These are phyloP conservation scores for Camelus dromedarius DNA, from an alignment of 2,113 vertebrate species.

Conservation along the genomic window DNA sequence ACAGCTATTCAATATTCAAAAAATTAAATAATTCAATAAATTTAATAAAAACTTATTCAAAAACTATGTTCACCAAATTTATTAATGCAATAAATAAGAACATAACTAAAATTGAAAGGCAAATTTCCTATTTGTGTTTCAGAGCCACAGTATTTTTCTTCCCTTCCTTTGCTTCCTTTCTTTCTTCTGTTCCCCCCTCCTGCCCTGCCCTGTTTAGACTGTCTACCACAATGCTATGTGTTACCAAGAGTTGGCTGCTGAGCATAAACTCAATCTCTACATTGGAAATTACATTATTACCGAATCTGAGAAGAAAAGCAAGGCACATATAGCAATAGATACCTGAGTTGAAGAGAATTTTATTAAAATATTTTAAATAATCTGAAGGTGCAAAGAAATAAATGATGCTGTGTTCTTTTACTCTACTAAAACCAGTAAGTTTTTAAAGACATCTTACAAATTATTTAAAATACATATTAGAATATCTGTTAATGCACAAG, in stretches of 20 bases:
- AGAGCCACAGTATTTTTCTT: not conserved
- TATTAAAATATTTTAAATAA: conserved; percentile 22
- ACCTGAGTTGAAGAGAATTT: not conserved
- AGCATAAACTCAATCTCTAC: not conserved
- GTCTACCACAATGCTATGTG: not conserved
- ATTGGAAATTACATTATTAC: not conserved
- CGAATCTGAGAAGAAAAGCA: not conserved
- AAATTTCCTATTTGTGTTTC: conserved; percentile 9
- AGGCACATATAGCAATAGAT: not conserved
- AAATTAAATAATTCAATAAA: not conserved
- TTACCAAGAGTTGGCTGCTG: not conserved
- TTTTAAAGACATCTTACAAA: not conserved
- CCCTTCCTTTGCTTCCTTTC: not conserved
- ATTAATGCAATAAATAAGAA: not conserved
- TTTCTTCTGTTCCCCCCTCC: not conserved
- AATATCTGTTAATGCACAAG: not conserved
- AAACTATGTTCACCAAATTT: not conserved
- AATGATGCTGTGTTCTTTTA: not conserved
- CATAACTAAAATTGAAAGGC: not conserved
- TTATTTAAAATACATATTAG: conserved; percentile 1
- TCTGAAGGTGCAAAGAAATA: not conserved
- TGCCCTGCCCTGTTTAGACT: not conserved
- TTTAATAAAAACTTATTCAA: not conserved
- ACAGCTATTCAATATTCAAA: not conserved
- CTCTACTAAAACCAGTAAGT: not conserved